Evolutionary conservation across 1,140 invertebrate species (phyloP).

Genomic region (Euborellia annulipes): DNA sequence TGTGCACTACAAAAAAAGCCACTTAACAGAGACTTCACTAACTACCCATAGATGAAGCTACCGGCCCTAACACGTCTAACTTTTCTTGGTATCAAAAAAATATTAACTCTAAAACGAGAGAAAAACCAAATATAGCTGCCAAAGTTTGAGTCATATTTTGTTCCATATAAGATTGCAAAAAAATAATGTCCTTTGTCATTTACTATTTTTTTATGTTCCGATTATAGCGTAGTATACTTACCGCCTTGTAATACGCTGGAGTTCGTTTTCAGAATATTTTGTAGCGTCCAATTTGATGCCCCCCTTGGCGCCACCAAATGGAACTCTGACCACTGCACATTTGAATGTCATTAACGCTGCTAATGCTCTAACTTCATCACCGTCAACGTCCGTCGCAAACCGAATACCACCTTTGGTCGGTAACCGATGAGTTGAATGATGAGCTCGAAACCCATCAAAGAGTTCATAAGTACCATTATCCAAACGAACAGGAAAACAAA

Average conservation of each 20-base stretch:
- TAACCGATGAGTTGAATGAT: constrained; percentile 56
- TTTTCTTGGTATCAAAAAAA: too few relatives aligned
- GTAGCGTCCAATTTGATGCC: constrained; percentile 73
- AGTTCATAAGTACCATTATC: constrained; percentile 65
- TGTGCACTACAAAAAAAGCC: too few relatives aligned
- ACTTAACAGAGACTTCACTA: too few relatives aligned
- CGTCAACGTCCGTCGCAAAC: constrained; percentile 50
- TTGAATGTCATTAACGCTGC: constrained; percentile 76
- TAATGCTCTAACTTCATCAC: constrained; percentile 67
- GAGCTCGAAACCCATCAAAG: constrained; percentile 63
- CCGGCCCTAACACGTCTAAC: too few relatives aligned
- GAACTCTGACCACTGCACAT: constrained; percentile 64
- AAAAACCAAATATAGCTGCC: too few relatives aligned
- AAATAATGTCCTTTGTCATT: too few relatives aligned
- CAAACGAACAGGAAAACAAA: constrained; percentile 62
- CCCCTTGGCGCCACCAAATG: constrained; percentile 68
- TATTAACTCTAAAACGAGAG: too few relatives aligned
- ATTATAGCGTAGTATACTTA: too few relatives aligned
- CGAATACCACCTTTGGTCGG: constrained; percentile 44
- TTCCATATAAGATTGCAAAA: too few relatives aligned
- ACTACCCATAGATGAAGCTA: too few relatives aligned
- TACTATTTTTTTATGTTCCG: too few relatives aligned
- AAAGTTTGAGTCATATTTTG: too few relatives aligned
- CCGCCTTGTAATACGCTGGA: constrained; percentile 75
- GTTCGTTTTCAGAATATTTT: constrained; percentile 55